These are phyloP conservation scores for Reinhardtius hippoglossoides DNA, from an alignment of 2,113 vertebrate species.

Conservation along the genomic window DNA sequence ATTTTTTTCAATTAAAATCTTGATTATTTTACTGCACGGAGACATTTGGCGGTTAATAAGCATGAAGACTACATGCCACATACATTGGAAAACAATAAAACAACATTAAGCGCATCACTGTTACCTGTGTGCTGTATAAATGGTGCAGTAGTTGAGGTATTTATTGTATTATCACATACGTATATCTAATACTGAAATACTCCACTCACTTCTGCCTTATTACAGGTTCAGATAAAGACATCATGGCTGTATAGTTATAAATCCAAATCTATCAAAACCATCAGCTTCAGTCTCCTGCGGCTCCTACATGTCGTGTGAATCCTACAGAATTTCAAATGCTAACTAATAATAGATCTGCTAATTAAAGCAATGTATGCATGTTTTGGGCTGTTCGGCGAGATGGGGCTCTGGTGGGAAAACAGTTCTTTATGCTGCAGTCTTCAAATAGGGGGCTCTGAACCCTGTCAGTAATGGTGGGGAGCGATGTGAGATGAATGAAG, in stretches of 20 bases:
- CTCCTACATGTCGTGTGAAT: constrained; percentile 39
- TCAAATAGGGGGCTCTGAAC: constrained; percentile 64
- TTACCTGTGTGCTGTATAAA: no score
- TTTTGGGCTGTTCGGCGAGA: constrained; percentile 57
- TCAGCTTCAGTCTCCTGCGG: constrained; percentile 1
- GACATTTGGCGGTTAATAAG: not conserved
- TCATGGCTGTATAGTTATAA: not conserved
- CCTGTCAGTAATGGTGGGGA: constrained; percentile 62
- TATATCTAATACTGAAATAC: not conserved
- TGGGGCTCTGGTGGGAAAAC: constrained; percentile 63
- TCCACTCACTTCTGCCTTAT: not conserved
- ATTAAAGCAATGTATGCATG: constrained; percentile 71
- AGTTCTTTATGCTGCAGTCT: constrained; percentile 64
- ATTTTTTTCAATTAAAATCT: no score
- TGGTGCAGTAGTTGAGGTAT: not conserved
- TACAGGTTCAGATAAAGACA: constrained; percentile 14
- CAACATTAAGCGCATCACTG: not conserved
- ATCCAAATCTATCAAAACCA: constrained; percentile 26
- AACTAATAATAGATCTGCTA: constrained; percentile 68
- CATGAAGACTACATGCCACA: not conserved
- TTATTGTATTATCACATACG: not conserved
- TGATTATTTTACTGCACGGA: no score
- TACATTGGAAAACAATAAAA: not conserved
- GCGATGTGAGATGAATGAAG: constrained; percentile 44
- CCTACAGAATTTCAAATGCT: constrained; percentile 44